These are phyloP conservation scores for Sandelia bainsii DNA, from an alignment of 2,797 vertebrate genomes.

Conservation along the genomic window DNA sequence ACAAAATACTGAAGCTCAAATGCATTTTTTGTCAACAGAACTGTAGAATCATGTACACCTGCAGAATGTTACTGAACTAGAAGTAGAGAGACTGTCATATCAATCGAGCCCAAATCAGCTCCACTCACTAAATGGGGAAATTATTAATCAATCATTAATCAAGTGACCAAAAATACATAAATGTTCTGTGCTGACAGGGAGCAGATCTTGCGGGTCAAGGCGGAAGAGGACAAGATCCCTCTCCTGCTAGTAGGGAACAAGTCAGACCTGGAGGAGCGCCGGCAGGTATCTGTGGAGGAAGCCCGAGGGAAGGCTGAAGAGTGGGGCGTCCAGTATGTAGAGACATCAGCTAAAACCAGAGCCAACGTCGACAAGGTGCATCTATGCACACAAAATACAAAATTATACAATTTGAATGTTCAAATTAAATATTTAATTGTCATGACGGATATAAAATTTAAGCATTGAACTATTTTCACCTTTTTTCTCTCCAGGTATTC, in stretches of 20 bases:
- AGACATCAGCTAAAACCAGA: slow-evolving; percentile 97
- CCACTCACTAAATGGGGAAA: no score
- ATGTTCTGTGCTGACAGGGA: slow-evolving; percentile 83
- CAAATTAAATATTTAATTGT: neutral
- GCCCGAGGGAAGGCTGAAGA: slow-evolving; percentile 93
- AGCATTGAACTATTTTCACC: neutral
- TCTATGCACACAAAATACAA: neutral
- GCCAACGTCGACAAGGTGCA: slow-evolving; percentile 98
- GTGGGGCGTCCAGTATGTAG: slow-evolving; percentile 96
- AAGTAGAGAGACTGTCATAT: no score
- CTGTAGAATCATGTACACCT: no score
- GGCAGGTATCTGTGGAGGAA: slow-evolving; percentile 94
- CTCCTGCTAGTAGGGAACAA: slow-evolving; percentile 97
- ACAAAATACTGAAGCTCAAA: no score
- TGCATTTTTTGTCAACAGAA: no score
- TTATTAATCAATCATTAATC: no score
- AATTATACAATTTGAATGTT: no score
- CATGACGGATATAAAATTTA: neutral
- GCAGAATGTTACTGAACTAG: no score
- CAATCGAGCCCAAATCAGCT: no score
- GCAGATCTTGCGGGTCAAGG: slow-evolving; percentile 97
- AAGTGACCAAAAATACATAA: neutral
- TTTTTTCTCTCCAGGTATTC: slow-evolving; percentile 87
- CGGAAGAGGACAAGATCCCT: slow-evolving; percentile 97
- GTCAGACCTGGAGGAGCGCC: slow-evolving; percentile 95